phyloP scores from a whole-genome alignment of 1,140 invertebrate species.

The Condylostylus longicornis region DNA sequence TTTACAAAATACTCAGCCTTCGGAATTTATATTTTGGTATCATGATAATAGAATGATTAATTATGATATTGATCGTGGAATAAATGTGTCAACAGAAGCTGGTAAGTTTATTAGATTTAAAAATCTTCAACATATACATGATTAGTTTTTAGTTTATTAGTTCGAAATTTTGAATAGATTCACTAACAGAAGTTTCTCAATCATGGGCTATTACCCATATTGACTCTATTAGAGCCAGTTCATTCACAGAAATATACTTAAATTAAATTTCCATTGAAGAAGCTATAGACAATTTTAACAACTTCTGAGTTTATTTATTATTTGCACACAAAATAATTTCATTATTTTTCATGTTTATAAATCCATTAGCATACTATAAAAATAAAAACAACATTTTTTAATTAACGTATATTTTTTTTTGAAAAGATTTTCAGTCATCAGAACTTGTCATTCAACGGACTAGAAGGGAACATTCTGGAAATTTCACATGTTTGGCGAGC shows the following conservation, averaged over 20 bases:
- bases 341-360: too few species aligned
- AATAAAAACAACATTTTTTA: background rate
- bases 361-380: background rate
- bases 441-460: conserved; percentile 51
- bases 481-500: conserved; percentile 75
- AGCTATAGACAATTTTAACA: too few species aligned
- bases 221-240: too few species aligned
- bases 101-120: conserved; percentile 16
- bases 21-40: conserved; percentile 79
- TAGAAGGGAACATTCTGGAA: conserved; percentile 59
- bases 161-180: too few species aligned
- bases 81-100: conserved; percentile 58
- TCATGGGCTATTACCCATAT: too few species aligned
- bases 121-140: too few species aligned
- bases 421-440: conserved; percentile 41
- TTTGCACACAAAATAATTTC: too few species aligned
- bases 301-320: too few species aligned
- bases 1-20: conserved; percentile 63
- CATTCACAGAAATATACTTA: too few species aligned
- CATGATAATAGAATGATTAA: conserved; percentile 81
- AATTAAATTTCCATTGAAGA: too few species aligned
- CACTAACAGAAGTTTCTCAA: too few species aligned
- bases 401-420: conserved; percentile 5
- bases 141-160: too few species aligned
- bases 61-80: conserved; percentile 67